phyloP scores from a whole-genome alignment of 2,797 vertebrate species.

The Eulemur rubriventer region DNA sequence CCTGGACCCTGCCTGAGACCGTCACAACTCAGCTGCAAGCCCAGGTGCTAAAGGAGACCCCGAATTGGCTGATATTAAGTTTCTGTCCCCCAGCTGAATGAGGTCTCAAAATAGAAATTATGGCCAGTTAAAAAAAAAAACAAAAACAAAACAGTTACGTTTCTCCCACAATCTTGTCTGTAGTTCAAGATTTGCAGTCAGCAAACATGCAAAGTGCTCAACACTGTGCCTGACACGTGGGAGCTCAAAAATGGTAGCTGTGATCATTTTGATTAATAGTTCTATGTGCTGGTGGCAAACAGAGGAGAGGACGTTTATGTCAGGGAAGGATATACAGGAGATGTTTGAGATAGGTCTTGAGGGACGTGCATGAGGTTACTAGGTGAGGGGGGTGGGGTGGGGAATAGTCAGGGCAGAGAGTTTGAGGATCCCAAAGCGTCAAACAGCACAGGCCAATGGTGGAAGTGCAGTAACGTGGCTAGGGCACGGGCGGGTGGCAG shows the following conservation, averaged over 20 bases:
- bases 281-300: not conserved
- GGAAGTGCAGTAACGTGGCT: not conserved
- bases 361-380: not conserved
- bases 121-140: not conserved
- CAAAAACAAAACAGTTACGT: not conserved
- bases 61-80: not conserved
- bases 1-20: not conserved
- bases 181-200: not conserved
- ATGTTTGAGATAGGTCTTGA: not conserved
- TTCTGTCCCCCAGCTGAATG: not conserved
- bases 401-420: not conserved
- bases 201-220: not conserved
- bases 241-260: not conserved
- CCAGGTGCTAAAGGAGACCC: not conserved
- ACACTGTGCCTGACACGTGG: no score
- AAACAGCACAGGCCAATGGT: not conserved
- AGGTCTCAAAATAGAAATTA: conserved; percentile 31
- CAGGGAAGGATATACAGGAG: not conserved
- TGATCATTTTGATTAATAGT: not conserved
- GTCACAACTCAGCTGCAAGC: not conserved
- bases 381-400: not conserved
- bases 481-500: not conserved
- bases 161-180: not conserved
- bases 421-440: not conserved
- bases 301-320: not conserved